Percentiles rank a stretch among this genome's conserved stretches.
phyloP scores from a whole-genome alignment of 2,797 vertebrate species.

The Cirrhinus mrigala region DNA sequence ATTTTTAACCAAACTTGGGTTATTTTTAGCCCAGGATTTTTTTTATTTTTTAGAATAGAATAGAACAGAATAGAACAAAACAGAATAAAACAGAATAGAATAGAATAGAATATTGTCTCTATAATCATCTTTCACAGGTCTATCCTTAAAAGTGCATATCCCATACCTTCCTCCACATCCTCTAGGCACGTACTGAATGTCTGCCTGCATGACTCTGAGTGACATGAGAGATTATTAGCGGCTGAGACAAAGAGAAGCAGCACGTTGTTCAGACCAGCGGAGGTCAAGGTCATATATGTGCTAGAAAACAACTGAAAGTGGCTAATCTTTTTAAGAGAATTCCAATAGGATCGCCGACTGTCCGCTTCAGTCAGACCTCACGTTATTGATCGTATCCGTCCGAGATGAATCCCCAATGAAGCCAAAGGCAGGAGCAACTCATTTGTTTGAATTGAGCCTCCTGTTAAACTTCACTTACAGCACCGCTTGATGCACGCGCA shows the following conservation, averaged over 20 bases:
- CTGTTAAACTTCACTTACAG: conserved; percentile 26
- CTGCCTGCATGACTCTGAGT: conserved; percentile 33
- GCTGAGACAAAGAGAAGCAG: conserved; percentile 13
- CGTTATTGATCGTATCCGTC: conserved; percentile 77
- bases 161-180: not conserved
- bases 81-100: not conserved
- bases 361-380: conserved; percentile 68
- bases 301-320: conserved; percentile 67
- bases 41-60: too few relatives aligned
- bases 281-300: conserved; percentile 34
- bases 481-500: not conserved
- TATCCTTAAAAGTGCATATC: not conserved
- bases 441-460: conserved; percentile 64
- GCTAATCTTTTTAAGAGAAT: conserved; percentile 75
- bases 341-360: conserved; percentile 74
- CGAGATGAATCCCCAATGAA: conserved; percentile 81
- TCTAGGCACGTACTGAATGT: not conserved
- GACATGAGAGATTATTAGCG: conserved; percentile 11
- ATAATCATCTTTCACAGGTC: not conserved
- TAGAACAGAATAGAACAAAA: not conserved
- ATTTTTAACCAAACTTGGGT: too few relatives aligned
- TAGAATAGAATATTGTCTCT: not conserved
- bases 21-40: too few relatives aligned
- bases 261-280: conserved; percentile 6
- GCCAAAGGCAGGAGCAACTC: conserved; percentile 72